These are phyloP conservation scores for Latrodectus hesperus DNA, from an alignment of 2,888 invertebrate genomes.

Conservation along the genomic window DNA sequence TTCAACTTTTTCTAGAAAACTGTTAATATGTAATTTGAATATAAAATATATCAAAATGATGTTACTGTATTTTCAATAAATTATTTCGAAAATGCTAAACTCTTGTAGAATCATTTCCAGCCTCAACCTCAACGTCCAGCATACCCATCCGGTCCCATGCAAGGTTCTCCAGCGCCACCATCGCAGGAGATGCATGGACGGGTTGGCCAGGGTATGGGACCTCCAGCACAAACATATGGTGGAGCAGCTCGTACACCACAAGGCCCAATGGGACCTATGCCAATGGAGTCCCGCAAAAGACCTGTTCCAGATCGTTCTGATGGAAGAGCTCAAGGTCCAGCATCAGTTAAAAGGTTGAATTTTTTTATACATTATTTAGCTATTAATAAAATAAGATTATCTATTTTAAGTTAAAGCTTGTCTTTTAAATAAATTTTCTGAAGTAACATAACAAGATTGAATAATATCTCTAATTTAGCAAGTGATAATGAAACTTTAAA, in stretches of 20 bases:
- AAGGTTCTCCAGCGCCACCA: constrained; percentile 40
- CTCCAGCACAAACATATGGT: constrained; percentile 51
- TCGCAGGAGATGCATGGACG: constrained; percentile 47
- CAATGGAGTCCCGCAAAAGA: constrained; percentile 64
- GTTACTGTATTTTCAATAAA: too few relatives aligned
- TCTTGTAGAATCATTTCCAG: constrained; percentile 46
- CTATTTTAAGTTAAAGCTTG: too few relatives aligned
- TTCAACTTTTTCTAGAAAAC: too few relatives aligned
- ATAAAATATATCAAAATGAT: too few relatives aligned
- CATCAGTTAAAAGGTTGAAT: constrained; percentile 53
- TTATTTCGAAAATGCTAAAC: not conserved
- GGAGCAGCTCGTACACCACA: constrained; percentile 31
- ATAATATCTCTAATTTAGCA: too few relatives aligned
- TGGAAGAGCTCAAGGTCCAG: constrained; percentile 52
- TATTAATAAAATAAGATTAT: too few relatives aligned
- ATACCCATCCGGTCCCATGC: constrained; percentile 50
- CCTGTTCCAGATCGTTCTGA: constrained; percentile 57
- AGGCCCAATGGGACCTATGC: constrained; percentile 62
- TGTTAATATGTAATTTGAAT: too few relatives aligned
- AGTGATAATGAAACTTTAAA: too few relatives aligned
- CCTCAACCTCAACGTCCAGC: constrained; percentile 52
- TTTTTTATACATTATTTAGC: too few relatives aligned
- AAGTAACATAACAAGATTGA: too few relatives aligned
- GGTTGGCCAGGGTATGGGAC: constrained; percentile 49
- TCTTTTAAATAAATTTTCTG: too few relatives aligned